Conservation (phyloP, 2,113 vertebrate species). For the Chrysochloris asiatica region DNA sequence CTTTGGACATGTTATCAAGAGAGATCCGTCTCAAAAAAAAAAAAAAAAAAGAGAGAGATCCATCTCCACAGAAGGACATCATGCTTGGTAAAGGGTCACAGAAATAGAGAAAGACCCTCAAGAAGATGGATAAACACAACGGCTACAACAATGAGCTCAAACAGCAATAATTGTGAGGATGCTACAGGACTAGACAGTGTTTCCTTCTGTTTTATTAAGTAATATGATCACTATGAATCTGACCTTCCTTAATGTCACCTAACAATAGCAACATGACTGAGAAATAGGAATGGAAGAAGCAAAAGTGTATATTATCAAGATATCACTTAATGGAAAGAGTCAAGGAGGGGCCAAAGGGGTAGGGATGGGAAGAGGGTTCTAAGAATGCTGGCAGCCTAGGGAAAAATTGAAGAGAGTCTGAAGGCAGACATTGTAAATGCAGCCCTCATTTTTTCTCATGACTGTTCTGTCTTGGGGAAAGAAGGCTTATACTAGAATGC, state of each 20-base stretch:
- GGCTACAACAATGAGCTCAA: background rate
- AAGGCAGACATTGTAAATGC: background rate
- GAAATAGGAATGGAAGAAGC: background rate
- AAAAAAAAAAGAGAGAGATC: no score
- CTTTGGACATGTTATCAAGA: no score
- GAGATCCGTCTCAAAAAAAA: no score
- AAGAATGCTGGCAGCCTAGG: background rate
- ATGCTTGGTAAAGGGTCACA: no score
- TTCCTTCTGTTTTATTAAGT: no score
- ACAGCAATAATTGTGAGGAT: background rate
- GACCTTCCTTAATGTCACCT: background rate
- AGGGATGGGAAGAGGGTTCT: background rate
- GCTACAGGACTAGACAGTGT: no score
- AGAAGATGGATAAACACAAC: no score
- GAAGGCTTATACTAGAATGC: background rate
- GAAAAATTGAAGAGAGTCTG: background rate
- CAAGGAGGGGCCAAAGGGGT: background rate
- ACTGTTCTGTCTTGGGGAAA: background rate
- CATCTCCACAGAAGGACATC: no score
- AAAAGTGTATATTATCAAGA: background rate
- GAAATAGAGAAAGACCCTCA: background rate
- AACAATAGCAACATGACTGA: background rate
- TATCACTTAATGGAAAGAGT: accelerated
- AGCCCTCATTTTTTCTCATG: background rate
- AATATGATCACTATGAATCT: background rate